These are phyloP conservation scores for Leptopilina boulardi DNA, from an alignment of 1,140 invertebrate species.

Conservation along the genomic window DNA sequence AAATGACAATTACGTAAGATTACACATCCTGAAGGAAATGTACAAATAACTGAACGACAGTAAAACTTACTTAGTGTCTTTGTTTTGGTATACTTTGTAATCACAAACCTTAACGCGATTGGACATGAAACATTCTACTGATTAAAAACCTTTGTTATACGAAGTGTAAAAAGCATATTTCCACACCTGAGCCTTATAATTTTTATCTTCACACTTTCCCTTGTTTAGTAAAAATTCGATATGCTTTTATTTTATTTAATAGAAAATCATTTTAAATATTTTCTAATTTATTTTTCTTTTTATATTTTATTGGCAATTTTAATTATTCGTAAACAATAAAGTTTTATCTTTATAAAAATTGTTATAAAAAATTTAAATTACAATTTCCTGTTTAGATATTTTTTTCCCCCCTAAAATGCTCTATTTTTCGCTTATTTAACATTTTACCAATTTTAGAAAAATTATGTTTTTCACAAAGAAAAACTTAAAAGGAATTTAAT, in stretches of 20 bases:
- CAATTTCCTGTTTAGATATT: too few species aligned
- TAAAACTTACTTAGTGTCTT: slow-evolving; percentile 1
- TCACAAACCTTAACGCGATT: not conserved
- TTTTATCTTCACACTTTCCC: not conserved
- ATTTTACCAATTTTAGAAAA: not conserved
- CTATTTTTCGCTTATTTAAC: not conserved
- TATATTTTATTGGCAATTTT: too few species aligned
- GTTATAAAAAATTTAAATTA: too few species aligned
- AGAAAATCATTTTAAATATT: not conserved
- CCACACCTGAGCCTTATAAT: not conserved
- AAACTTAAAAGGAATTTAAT: not conserved
- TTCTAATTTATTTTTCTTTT: too few species aligned
- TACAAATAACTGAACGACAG: not conserved
- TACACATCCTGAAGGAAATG: not conserved
- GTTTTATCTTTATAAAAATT: too few species aligned
- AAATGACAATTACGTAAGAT: not conserved
- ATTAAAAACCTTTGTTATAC: not conserved
- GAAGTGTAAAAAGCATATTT: not conserved
- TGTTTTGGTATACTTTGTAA: not conserved
- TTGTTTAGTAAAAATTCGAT: not conserved
- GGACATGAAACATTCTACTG: not conserved
- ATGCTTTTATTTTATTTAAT: not conserved
- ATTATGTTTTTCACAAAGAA: not conserved
- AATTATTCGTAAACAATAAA: too few species aligned
- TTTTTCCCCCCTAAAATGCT: too few species aligned